Percentiles rank a stretch among this genome's conserved stretches.
These are phyloP conservation scores for Turdus rufiventris DNA, from an alignment of 2,113 vertebrate genomes.

Conservation along the genomic window DNA sequence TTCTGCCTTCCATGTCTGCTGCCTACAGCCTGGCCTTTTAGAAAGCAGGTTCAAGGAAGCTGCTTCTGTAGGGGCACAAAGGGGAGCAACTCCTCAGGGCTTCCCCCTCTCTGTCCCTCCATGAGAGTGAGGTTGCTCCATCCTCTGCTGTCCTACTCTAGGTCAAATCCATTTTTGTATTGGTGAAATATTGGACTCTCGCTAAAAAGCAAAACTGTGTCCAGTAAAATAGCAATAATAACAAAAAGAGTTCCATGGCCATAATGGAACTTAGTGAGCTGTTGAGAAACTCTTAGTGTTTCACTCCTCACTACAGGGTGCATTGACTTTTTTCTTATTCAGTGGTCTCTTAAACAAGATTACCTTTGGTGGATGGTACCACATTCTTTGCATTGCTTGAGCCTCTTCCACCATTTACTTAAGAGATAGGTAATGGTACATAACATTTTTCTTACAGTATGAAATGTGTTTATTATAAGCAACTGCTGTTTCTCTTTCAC, in stretches of 20 bases:
- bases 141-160: not conserved
- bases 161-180: not conserved
- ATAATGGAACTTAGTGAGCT: not conserved
- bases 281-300: not conserved
- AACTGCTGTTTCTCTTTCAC: not conserved
- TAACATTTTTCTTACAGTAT: not conserved
- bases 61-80: not conserved
- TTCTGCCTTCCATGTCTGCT: not conserved
- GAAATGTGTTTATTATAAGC: not conserved
- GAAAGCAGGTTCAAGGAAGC: not conserved
- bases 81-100: accelerated
- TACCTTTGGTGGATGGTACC: not conserved
- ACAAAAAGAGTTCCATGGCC: accelerated
- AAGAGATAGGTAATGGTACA: not conserved
- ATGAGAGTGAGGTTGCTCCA: not conserved
- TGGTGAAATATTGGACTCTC: not conserved
- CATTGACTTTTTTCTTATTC: not conserved
- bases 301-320: accelerated
- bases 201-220: not conserved
- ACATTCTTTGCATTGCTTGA: not conserved
- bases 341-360: not conserved
- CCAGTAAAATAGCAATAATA: not conserved
- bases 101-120: accelerated
- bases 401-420: not conserved
- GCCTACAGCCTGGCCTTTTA: not conserved